Conservation (phyloP, 2,888 invertebrate species). For the Hydriomena furcata region DNA sequence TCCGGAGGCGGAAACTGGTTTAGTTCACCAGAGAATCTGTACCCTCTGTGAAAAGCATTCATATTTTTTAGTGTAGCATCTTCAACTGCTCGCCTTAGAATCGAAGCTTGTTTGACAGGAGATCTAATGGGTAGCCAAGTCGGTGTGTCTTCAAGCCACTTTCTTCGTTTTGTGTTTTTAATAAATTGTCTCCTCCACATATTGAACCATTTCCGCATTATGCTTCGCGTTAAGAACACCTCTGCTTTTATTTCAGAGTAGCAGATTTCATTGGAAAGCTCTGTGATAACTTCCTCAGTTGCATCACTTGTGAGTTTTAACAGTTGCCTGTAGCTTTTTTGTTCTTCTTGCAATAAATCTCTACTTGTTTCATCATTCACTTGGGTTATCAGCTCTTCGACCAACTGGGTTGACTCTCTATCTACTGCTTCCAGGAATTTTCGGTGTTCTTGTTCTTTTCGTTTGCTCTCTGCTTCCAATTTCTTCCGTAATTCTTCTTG, state of each 20-base stretch:
- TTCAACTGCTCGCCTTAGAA: slow-evolving; percentile 59
- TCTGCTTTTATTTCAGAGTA: slow-evolving; percentile 66
- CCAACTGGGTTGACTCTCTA: slow-evolving; percentile 58
- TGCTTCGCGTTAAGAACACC: slow-evolving; percentile 55
- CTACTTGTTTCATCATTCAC: slow-evolving; percentile 54
- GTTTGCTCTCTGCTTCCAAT: slow-evolving; percentile 62
- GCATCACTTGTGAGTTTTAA: slow-evolving; percentile 52
- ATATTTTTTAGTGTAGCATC: slow-evolving; percentile 62
- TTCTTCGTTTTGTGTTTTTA: slow-evolving; percentile 64
- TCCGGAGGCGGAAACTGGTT: slow-evolving; percentile 57
- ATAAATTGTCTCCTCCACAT: slow-evolving; percentile 64
- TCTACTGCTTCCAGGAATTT: slow-evolving; percentile 63
- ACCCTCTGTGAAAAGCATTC: slow-evolving; percentile 70
- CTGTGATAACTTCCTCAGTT: slow-evolving; percentile 56
- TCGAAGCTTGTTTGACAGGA: slow-evolving; percentile 61
- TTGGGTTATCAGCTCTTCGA: slow-evolving; percentile 61
- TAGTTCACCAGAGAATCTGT: slow-evolving; percentile 65
- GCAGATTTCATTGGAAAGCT: slow-evolving; percentile 62
- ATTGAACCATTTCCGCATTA: slow-evolving; percentile 67
- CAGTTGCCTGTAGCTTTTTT: slow-evolving; percentile 52
- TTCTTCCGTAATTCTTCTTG: slow-evolving; percentile 45
- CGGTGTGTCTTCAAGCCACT: slow-evolving; percentile 69
- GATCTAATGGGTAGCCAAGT: slow-evolving; percentile 70
- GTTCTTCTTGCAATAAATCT: slow-evolving; percentile 58
- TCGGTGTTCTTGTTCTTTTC: slow-evolving; percentile 60